A percentile compares a stretch with the other conserved stretches of the same genome.
Evolutionary conservation across 2,797 vertebrate genomes (phyloP).

Genomic region (Pipistrellus nathusii): DNA sequence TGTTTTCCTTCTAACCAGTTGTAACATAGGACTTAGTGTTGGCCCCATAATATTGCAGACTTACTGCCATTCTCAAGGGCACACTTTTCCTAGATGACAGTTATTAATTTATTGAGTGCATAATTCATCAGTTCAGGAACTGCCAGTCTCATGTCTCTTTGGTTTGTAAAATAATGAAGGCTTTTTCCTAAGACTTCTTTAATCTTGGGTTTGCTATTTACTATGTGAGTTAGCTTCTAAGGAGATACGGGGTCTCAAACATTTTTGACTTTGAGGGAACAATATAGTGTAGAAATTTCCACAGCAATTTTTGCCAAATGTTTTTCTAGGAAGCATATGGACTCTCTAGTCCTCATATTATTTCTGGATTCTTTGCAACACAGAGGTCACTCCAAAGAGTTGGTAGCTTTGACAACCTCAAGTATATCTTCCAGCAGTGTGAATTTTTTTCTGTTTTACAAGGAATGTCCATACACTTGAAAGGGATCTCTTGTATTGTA

Average conservation of each 20-base stretch:
- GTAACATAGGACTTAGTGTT: background rate
- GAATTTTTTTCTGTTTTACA: background rate
- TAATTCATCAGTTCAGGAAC: no score
- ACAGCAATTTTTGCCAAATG: background rate
- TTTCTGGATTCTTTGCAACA: no score
- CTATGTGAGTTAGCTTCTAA: background rate
- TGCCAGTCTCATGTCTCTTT: no score
- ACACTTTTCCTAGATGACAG: background rate
- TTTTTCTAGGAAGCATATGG: no score
- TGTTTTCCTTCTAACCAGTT: background rate
- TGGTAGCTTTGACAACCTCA: no score
- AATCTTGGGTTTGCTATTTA: background rate
- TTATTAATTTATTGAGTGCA: no score
- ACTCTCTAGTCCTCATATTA: no score
- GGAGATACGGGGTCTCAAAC: background rate
- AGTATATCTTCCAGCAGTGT: background rate
- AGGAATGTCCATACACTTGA: background rate
- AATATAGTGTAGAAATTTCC: background rate
- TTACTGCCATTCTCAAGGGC: background rate
- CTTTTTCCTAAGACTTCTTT: background rate
- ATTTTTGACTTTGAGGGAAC: background rate
- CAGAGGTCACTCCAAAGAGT: no score
- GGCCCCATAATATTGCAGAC: background rate
- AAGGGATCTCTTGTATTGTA: background rate
- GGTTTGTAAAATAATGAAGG: no score